Percentiles rank a stretch among this genome's conserved stretches.
Conservation (phyloP, 30 jellyfish, hydroid and myxozoan genomes). For the Pseudorhiza aurosa region DNA sequence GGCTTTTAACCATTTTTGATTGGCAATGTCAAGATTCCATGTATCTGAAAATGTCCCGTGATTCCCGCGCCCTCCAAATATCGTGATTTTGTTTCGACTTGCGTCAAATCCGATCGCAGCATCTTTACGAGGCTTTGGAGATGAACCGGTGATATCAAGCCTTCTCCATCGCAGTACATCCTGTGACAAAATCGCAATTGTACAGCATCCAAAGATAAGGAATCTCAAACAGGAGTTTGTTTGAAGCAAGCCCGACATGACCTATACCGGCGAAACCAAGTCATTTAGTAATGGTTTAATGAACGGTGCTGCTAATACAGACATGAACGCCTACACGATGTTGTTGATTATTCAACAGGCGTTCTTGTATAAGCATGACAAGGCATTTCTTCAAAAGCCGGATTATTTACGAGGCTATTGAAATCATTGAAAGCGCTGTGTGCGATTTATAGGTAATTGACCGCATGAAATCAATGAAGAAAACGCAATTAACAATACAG, state of each 20-base stretch:
- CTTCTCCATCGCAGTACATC: constrained; percentile 50
- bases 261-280: too few species aligned
- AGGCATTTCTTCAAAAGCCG: neutral
- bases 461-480: too few species aligned
- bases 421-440: neutral
- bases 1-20: constrained; percentile 22
- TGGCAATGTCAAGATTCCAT: constrained; percentile 48
- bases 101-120: constrained; percentile 61
- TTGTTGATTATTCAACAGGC: neutral
- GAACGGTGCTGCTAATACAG: neutral
- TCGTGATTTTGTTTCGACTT: constrained; percentile 6
- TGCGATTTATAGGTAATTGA: too few species aligned
- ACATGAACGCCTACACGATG: neutral
- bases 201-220: neutral
- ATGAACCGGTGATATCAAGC: constrained; percentile 12
- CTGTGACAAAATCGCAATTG: neutral
- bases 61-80: constrained; percentile 66
- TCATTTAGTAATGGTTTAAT: too few species aligned
- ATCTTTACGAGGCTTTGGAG: constrained; percentile 63
- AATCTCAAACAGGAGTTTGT: too few species aligned
- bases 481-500: too few species aligned
- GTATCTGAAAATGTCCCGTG: constrained; percentile 44
- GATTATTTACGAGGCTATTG: neutral
- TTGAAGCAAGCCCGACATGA: too few species aligned
- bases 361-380: constrained; percentile 6